Evolutionary conservation across 1,140 invertebrate genomes (phyloP).

Genomic region (Lycorma delicatula): DNA sequence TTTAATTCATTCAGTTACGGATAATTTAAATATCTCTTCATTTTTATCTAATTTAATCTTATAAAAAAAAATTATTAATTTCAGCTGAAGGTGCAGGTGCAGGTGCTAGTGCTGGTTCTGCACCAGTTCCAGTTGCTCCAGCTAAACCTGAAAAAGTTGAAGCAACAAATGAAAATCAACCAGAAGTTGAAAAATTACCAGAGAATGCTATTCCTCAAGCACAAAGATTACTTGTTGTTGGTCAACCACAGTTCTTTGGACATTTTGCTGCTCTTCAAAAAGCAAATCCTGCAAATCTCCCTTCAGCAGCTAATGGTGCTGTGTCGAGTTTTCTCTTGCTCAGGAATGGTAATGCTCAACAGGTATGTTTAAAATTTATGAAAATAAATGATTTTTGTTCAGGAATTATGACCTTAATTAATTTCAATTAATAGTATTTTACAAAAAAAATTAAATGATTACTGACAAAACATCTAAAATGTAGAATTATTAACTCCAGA

Average conservation of each 20-base stretch:
- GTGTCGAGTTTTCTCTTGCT: constrained; percentile 19
- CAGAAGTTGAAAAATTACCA: not conserved
- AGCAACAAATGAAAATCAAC: not conserved
- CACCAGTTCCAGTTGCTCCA: not conserved
- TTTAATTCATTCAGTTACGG: too few relatives aligned
- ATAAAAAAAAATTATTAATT: too few relatives aligned
- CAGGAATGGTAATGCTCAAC: constrained; percentile 8
- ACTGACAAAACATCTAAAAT: too few relatives aligned
- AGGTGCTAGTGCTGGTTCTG: not conserved
- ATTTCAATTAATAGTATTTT: too few relatives aligned
- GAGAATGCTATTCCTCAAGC: constrained; percentile 9
- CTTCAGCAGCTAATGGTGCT: constrained; percentile 12
- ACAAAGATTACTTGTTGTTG: constrained; percentile 12
- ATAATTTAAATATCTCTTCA: too few relatives aligned
- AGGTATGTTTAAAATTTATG: not conserved
- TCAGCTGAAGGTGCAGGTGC: not conserved
- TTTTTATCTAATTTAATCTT: too few relatives aligned
- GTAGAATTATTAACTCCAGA: too few relatives aligned
- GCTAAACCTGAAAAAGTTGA: not conserved
- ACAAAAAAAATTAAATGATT: too few relatives aligned
- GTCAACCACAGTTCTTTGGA: constrained; percentile 24
- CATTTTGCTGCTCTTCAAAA: constrained; percentile 5
- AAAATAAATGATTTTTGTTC: not conserved
- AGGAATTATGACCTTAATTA: too few relatives aligned
- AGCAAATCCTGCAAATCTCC: constrained; percentile 16